Evolutionary conservation across 2,888 invertebrate species (phyloP), one percentile per base, ranked within the genome.

Genomic region (Melitaea athalia): DNA sequence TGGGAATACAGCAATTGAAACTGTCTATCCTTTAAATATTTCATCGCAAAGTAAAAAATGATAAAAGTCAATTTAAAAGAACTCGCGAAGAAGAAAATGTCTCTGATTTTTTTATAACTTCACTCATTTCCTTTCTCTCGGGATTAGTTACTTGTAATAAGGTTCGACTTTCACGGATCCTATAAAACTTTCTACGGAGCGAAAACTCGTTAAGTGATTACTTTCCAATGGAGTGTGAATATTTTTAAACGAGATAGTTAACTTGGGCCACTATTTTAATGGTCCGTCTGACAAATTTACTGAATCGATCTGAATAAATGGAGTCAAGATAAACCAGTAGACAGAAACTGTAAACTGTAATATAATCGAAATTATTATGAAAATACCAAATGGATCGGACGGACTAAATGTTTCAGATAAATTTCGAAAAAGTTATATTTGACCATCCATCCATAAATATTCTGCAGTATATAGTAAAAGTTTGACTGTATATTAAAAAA

Each of bases 171-270:
- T 71, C 72, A 67, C 64, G 69, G 65, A 63, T 71, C 24, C 72
- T 72, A 70, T 66, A 63, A 84, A 87, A 87, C 79, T 87, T 86
- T 80, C 72, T 71, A 65, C 71, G 74, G 71, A 75, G 77, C 79
- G 68, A 74, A 73, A 77, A 79, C 74, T 76, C 72, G 74, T 76
- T 77, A 79, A 81, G 82, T 85, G 84, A 87, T 88, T 86, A 85
- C 83, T 81, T 79, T 76, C 78, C 81, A 78, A 85, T 85, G 80
- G 83, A 82, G 80, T 81, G 79, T 78, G 77, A 80, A 79, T 79
- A 79, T 67, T 59, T 67, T 70, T 66, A 64, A 59, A 62, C 50
- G 61, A 61, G 45, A 62, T 24, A 42, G 43, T 49, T 53, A 6
- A 42, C 17, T 38, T 43, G 31, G 17, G 10, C 17, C 8, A 42